phyloP scores from a whole-genome alignment of 2,797 vertebrate genomes.

The Siniperca obscura region DNA sequence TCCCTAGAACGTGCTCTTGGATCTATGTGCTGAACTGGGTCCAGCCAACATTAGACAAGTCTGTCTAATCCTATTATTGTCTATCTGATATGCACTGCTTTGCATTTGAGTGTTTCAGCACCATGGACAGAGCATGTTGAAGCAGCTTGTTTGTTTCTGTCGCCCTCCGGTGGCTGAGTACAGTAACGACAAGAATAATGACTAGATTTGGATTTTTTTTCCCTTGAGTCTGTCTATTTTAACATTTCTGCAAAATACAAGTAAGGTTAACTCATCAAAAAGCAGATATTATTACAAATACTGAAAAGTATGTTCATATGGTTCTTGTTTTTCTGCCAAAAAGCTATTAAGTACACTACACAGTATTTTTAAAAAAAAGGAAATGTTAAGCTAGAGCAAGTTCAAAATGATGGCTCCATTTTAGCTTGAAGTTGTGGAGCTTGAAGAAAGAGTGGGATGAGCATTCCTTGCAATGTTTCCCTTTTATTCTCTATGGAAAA shows the following conservation, averaged over 20 bases:
- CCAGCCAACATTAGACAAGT: too few relatives aligned
- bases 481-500: too few relatives aligned
- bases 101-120: background rate
- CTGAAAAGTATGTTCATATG: background rate
- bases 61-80: background rate
- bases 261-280: background rate
- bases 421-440: background rate
- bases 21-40: too few relatives aligned
- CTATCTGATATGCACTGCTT: background rate
- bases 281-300: background rate
- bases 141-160: background rate
- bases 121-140: slow-evolving; percentile 1
- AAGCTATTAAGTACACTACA: background rate
- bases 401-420: background rate
- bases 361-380: background rate
- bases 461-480: too few relatives aligned
- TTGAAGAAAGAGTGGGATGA: background rate
- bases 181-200: background rate
- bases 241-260: background rate
- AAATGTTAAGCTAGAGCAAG: background rate
- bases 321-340: background rate
- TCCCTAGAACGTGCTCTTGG: too few relatives aligned
- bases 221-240: background rate
- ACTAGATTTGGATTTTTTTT: rapidly evolving
- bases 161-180: background rate